Conservation (phyloP, 2,113 vertebrate species). For the Amazona guildingii region DNA sequence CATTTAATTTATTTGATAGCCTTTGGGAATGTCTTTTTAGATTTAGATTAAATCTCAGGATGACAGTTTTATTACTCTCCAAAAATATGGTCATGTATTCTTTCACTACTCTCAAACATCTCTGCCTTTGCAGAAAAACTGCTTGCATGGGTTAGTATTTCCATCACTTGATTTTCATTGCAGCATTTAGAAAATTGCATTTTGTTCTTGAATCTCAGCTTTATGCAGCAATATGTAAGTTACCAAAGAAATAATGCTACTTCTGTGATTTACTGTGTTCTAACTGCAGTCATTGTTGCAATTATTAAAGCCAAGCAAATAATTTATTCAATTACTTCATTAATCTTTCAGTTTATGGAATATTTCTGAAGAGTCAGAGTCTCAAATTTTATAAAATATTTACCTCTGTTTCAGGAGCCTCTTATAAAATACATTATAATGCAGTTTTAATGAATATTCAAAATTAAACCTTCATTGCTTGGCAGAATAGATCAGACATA, state of each 20-base stretch:
- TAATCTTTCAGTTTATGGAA: neutral
- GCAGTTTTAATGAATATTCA: neutral
- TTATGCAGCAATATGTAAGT: neutral
- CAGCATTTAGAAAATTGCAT: neutral
- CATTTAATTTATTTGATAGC: neutral
- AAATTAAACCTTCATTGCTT: neutral
- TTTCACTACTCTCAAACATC: neutral
- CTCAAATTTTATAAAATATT: neutral
- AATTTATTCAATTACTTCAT: neutral
- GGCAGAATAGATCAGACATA: neutral
- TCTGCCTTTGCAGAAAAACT: neutral
- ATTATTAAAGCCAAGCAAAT: neutral
- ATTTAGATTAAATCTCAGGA: neutral
- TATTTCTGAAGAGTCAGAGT: neutral
- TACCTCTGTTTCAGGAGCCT: neutral
- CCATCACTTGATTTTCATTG: neutral
- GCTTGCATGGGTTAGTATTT: neutral
- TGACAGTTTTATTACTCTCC: neutral
- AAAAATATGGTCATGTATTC: neutral
- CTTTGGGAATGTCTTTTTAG: neutral
- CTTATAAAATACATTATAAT: neutral
- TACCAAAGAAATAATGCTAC: neutral
- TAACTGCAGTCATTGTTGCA: neutral
- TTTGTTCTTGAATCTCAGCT: neutral
- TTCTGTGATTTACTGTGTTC: neutral